phyloP scores from a whole-genome alignment of 2,888 invertebrate genomes.

The Eupithecia dodoneata region DNA sequence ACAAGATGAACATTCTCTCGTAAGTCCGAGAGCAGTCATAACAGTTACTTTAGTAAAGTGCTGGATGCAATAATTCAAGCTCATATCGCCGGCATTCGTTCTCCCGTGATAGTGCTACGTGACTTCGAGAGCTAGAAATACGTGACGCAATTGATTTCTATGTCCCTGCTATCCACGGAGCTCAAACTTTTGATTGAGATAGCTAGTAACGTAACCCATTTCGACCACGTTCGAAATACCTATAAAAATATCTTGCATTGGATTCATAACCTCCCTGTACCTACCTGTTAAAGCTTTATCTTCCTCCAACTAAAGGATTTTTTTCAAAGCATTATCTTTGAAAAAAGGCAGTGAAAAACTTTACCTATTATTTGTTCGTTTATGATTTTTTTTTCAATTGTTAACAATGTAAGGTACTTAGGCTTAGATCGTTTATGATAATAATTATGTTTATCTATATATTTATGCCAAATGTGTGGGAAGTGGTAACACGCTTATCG shows the following conservation, averaged over 20 bases:
- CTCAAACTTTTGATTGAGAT: not conserved
- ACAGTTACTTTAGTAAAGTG: constrained; percentile 36
- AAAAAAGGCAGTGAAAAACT: not conserved
- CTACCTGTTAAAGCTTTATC: too few relatives aligned
- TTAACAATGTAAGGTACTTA: too few relatives aligned
- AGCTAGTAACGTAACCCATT: not conserved
- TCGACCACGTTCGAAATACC: not conserved
- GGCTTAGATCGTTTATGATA: too few relatives aligned
- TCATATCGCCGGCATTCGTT: constrained; percentile 17
- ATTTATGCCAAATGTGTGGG: too few relatives aligned
- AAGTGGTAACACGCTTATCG: too few relatives aligned
- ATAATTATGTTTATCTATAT: too few relatives aligned
- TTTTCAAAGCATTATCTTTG: too few relatives aligned
- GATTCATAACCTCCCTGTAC: not conserved
- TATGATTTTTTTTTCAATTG: too few relatives aligned
- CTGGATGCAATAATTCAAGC: constrained; percentile 36
- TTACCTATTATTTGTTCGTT: not conserved
- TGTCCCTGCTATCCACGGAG: not conserved
- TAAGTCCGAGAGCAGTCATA: constrained; percentile 20
- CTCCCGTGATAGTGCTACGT: constrained; percentile 1
- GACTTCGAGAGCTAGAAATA: not conserved
- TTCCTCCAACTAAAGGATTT: too few relatives aligned
- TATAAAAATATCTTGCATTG: not conserved
- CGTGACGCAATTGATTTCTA: constrained; percentile 7
- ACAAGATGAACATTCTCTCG: not conserved